Evolutionary conservation across 2,888 invertebrate species (phyloP).

Genomic region (Dastarcus helophoroides): DNA sequence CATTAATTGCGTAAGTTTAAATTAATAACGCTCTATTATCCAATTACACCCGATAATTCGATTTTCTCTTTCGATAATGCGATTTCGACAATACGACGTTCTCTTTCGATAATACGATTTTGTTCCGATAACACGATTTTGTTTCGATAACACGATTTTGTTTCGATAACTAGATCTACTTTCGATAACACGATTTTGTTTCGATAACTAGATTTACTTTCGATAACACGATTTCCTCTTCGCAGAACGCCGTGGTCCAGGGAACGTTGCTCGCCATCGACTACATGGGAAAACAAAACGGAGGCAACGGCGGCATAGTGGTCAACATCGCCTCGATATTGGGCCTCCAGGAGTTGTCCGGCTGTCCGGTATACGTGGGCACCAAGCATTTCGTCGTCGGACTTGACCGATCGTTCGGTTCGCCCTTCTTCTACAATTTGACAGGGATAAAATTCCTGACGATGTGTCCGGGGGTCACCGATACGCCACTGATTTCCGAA

Average conservation of each 20-base stretch:
- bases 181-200: too few relatives aligned
- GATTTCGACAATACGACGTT: too few relatives aligned
- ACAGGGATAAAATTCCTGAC: constrained; percentile 30
- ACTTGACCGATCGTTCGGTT: constrained; percentile 39
- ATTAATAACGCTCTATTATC: too few relatives aligned
- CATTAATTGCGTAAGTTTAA: constrained; percentile 32
- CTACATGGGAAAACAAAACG: constrained; percentile 42
- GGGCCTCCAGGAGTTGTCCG: constrained; percentile 41
- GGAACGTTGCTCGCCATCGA: constrained; percentile 33
- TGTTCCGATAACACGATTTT: too few relatives aligned
- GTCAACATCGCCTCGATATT: constrained; percentile 52
- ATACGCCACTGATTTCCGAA: constrained; percentile 22
- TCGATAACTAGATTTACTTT: too few relatives aligned
- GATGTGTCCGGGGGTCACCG: constrained; percentile 30
- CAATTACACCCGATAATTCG: too few relatives aligned
- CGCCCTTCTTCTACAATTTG: constrained; percentile 19
- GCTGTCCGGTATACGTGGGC: constrained; percentile 44
- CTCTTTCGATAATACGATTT: too few relatives aligned
- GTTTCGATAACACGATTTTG: too few relatives aligned
- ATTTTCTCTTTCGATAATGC: too few relatives aligned
- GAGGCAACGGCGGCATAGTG: constrained; percentile 49
- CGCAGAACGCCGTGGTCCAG: constrained; percentile 9
- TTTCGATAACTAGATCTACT: too few relatives aligned
- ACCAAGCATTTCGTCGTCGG: constrained; percentile 44
- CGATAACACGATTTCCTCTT: neutral